These are phyloP conservation scores for Periophthalmus modestus DNA, from an alignment of 2,113 vertebrate species.

Conservation along the genomic window DNA sequence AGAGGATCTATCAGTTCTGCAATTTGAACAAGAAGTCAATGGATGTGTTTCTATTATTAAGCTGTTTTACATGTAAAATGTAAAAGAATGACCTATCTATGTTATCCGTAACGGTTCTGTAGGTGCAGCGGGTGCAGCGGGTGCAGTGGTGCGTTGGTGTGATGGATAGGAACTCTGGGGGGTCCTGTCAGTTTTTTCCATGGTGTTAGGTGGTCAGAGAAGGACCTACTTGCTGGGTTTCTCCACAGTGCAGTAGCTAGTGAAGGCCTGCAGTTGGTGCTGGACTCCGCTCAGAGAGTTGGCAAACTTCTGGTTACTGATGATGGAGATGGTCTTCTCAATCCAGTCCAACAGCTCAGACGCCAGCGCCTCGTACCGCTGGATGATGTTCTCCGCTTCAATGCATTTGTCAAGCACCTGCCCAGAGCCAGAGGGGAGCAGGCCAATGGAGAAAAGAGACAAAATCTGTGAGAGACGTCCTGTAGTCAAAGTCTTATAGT, in stretches of 20 bases:
- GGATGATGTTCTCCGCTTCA: constrained; percentile 84
- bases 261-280: constrained; percentile 95
- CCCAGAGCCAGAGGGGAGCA: not conserved
- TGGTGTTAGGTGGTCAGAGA: not conserved
- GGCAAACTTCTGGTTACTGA: constrained; percentile 95
- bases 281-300: constrained; percentile 92
- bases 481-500: too few species aligned
- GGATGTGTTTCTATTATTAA: too few species aligned
- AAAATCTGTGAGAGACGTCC: too few species aligned
- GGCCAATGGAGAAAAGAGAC: too few species aligned
- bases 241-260: constrained; percentile 92
- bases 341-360: constrained; percentile 92
- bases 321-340: constrained; percentile 85
- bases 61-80: too few species aligned
- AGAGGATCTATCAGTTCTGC: too few species aligned
- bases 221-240: constrained; percentile 90
- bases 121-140: too few species aligned
- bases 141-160: not conserved
- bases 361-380: constrained; percentile 85
- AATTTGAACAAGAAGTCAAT: too few species aligned
- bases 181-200: not conserved
- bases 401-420: constrained; percentile 93
- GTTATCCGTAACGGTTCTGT: too few species aligned
- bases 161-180: too few species aligned
- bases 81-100: too few species aligned